phyloP scores from a whole-genome alignment of 2,888 invertebrate species.

The Nomada flava region DNA sequence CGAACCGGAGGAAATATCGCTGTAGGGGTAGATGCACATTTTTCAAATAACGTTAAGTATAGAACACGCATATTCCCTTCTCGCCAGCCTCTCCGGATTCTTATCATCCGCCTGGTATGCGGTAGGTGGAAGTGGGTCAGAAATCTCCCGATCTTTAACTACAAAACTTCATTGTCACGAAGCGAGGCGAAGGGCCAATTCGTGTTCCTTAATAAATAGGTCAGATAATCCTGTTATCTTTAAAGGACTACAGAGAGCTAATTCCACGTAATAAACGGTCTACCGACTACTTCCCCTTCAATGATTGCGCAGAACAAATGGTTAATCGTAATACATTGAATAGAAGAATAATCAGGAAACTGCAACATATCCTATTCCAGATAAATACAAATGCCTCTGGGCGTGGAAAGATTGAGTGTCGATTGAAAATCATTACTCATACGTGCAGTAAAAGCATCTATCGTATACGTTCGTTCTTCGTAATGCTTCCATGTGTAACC shows the following conservation, averaged over 20 bases:
- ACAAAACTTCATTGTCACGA: constrained; percentile 43
- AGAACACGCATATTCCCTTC: constrained; percentile 23
- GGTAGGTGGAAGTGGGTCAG: constrained; percentile 58
- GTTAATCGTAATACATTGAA: background rate
- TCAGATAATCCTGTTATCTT: constrained; percentile 43
- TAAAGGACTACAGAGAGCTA: background rate
- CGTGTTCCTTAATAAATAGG: constrained; percentile 37
- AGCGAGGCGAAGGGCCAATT: constrained; percentile 17
- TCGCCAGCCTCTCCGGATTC: constrained; percentile 12
- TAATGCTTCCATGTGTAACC: no score
- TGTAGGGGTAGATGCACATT: constrained; percentile 1
- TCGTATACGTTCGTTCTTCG: background rate
- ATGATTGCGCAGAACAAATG: background rate
- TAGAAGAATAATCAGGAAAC: background rate
- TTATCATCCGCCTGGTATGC: constrained; percentile 41
- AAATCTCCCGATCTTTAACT: constrained; percentile 53
- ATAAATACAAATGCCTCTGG: background rate
- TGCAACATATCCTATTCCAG: background rate
- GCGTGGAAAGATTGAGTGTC: constrained; percentile 12
- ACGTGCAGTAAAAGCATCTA: background rate
- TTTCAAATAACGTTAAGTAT: background rate
- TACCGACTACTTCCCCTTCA: background rate
- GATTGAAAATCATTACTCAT: background rate
- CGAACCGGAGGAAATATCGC: background rate
- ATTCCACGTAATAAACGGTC: background rate